Percentiles rank a stretch among this genome's conserved stretches.
Conservation (phyloP, 2,797 vertebrate genomes). For the Pangasius sanitwongsei region DNA sequence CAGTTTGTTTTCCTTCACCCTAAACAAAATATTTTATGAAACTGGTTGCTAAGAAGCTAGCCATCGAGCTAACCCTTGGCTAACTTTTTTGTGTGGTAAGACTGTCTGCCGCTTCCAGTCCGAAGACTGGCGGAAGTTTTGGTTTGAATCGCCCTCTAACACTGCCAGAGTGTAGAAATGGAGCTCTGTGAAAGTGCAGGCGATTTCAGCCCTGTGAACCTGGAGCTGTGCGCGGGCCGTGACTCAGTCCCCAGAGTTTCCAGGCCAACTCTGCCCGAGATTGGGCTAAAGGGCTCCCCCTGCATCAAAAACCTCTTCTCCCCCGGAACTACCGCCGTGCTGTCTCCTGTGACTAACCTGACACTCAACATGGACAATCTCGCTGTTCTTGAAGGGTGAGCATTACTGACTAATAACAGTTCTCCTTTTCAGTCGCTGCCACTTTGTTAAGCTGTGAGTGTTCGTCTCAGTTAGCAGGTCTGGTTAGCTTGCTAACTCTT, state of each 20-base stretch:
- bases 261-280: conserved; percentile 59
- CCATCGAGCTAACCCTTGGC: conserved; percentile 12
- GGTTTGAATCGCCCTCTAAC: background rate
- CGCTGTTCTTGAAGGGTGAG: conserved; percentile 81
- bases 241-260: conserved; percentile 65
- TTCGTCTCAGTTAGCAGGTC: background rate
- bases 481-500: background rate
- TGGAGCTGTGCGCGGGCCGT: conserved; percentile 61
- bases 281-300: conserved; percentile 62
- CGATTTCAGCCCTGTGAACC: conserved; percentile 61
- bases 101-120: background rate
- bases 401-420: background rate
- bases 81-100: background rate
- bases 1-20: conserved; percentile 22
- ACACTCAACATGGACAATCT: conserved; percentile 85
- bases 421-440: background rate
- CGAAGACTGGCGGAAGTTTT: conserved; percentile 3
- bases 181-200: conserved; percentile 56
- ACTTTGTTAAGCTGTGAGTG: background rate
- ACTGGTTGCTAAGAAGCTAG: conserved; percentile 24
- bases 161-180: conserved; percentile 56
- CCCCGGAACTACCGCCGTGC: conserved; percentile 65
- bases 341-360: conserved; percentile 86
- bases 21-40: background rate
- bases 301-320: conserved; percentile 76